Base-by-base conservation (phyloP, 2,797 vertebrate species). In the Dendrocincla tyrannina region DNA sequence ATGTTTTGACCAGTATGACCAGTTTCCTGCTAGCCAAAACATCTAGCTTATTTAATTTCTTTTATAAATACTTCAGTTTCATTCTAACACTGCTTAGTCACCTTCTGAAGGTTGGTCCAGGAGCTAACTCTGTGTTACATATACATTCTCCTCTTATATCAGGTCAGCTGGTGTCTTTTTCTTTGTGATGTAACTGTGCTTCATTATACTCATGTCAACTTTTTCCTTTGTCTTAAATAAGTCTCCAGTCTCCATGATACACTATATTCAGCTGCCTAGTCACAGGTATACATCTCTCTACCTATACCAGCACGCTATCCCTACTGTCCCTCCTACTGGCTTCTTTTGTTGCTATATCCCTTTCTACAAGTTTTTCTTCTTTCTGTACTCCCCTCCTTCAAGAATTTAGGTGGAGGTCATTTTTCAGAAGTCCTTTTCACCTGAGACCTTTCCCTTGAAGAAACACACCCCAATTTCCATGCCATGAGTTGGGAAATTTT, bases 401-500 rank as follows among this genome's bases (percentile, higher is more conserved):
- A 49, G 18, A 76, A 75, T 58, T 49, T 64, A n/a, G 27, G 17
- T 32, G 16, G 3, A 74, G 27, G 3, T n/a, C 15, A 32, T 82
- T 75, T 73, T 28, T 50, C 60, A 84, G 27, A 35, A 39, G 5
- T 50, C 18, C 3, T 66, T 1, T 1, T 62, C 42, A 30, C 0
- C 1, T 58, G 25, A 74, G 49, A 32, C 8, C 11, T 68, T 76
- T 73, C 9, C 8, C 27, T 60, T 79, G 42, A 12, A 84, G 30
- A 69, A 66, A 32, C 8, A 55, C 7, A 42, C 3, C 7, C 4
- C 16, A 67, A 7, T 1, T 8, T 7, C 7, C 5, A 30, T 10
- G 11, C 5, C 15, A 20, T 10, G 2, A 59, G 13, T 32, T 33
- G 23, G 33, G 11, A 35, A 66, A 47, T 4, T 59, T 47, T 59